Conservation (phyloP, 2,797 vertebrate genomes). For the Synaphobranchus kaupii region DNA sequence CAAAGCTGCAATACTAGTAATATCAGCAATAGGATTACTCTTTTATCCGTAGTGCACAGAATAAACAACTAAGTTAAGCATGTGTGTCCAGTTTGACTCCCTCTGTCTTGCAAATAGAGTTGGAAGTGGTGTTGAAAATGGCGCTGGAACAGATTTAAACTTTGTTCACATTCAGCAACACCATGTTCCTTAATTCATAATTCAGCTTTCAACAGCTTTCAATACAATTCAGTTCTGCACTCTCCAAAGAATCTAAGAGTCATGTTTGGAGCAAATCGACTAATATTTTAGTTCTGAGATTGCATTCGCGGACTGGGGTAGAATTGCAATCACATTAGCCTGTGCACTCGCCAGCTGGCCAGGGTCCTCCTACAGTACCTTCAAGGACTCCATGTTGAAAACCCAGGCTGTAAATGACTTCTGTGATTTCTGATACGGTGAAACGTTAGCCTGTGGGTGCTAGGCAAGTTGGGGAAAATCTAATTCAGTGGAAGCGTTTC, state of each 20-base stretch:
- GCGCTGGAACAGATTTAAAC: background rate
- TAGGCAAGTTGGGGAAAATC: too few relatives aligned
- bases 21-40: background rate
- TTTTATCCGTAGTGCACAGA: background rate
- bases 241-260: slow-evolving; percentile 68
- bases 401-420: too few relatives aligned
- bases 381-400: too few relatives aligned
- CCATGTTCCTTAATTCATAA: too few relatives aligned
- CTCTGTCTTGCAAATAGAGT: background rate
- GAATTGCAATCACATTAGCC: too few relatives aligned
- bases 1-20: background rate
- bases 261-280: too few relatives aligned
- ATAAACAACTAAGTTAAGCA: background rate
- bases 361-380: too few relatives aligned
- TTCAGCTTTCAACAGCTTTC: slow-evolving; percentile 38
- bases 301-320: too few relatives aligned
- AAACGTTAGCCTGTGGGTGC: too few relatives aligned
- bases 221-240: slow-evolving; percentile 43
- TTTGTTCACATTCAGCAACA: background rate
- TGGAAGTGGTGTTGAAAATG: background rate
- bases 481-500: too few relatives aligned
- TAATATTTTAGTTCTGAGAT: slow-evolving; percentile 64
- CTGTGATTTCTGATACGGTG: too few relatives aligned
- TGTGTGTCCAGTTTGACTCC: background rate
- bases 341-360: too few relatives aligned